Evolutionary conservation across 2,888 invertebrate genomes (phyloP).

Genomic region (Tipula unca): DNA sequence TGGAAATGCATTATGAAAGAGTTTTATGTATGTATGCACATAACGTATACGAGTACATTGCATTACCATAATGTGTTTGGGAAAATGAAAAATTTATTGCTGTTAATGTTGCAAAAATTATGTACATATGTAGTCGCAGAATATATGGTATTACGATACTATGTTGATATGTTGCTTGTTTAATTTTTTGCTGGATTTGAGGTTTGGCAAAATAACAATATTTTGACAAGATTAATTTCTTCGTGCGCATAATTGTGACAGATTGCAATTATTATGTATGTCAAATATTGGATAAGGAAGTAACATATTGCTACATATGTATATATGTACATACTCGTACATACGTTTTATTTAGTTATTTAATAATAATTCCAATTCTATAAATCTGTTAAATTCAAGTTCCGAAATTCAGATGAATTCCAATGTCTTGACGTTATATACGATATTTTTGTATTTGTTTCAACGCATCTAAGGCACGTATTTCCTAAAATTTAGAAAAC

Average conservation of each 20-base stretch:
- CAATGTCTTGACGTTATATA: no score
- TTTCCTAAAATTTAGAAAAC: no score
- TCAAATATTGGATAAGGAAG: not conserved
- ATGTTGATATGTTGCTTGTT: not conserved
- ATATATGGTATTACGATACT: not conserved
- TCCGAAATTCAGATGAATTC: no score
- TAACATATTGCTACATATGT: not conserved
- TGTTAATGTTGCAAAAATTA: not conserved
- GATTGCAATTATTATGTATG: not conserved
- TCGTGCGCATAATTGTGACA: not conserved
- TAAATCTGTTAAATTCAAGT: no score
- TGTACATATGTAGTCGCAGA: not conserved
- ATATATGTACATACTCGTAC: no score
- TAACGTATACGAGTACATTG: not conserved
- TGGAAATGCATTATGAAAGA: not conserved
- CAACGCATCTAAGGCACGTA: no score
- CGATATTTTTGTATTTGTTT: no score
- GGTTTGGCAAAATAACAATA: not conserved
- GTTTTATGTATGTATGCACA: not conserved
- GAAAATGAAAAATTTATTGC: not conserved
- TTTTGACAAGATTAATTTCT: not conserved
- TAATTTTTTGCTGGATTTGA: not conserved
- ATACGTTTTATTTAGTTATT: no score
- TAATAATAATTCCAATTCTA: no score
- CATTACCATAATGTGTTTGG: not conserved